These are phyloP conservation scores for Dicrurus megarhynchus DNA, from an alignment of 2,113 vertebrate genomes.

Conservation along the genomic window DNA sequence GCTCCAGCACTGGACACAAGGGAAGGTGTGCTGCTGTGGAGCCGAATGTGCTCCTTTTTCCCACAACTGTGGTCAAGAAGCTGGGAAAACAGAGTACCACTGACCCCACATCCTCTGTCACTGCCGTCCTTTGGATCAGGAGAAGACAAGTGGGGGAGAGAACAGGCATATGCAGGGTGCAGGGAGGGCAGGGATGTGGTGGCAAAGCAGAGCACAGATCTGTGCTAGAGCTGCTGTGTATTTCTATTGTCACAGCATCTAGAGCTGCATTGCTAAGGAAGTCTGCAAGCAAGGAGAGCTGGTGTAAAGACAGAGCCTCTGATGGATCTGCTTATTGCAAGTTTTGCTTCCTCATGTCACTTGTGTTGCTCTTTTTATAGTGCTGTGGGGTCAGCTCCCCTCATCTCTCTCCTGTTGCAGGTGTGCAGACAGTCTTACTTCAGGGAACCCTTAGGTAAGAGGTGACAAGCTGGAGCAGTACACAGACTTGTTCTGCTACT, in stretches of 20 bases:
- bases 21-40: background rate
- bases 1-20: rapidly evolving
- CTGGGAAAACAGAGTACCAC: background rate
- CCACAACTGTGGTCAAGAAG: background rate
- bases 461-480: background rate
- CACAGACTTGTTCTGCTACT: background rate
- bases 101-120: background rate
- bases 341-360: background rate
- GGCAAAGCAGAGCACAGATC: background rate
- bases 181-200: background rate
- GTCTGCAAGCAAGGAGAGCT: background rate
- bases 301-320: background rate
- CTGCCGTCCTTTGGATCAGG: background rate
- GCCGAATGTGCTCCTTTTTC: background rate
- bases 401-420: background rate
- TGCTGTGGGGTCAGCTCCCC: background rate
- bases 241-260: background rate
- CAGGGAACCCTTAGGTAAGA: background rate
- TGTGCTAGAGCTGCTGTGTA: background rate
- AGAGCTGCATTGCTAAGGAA: background rate
- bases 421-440: background rate
- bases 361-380: background rate
- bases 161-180: background rate
- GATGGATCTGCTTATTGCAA: background rate
- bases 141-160: background rate